Base-by-base conservation (phyloP, 2,113 vertebrate species). In the Phalacrocorax brasilianus region DNA sequence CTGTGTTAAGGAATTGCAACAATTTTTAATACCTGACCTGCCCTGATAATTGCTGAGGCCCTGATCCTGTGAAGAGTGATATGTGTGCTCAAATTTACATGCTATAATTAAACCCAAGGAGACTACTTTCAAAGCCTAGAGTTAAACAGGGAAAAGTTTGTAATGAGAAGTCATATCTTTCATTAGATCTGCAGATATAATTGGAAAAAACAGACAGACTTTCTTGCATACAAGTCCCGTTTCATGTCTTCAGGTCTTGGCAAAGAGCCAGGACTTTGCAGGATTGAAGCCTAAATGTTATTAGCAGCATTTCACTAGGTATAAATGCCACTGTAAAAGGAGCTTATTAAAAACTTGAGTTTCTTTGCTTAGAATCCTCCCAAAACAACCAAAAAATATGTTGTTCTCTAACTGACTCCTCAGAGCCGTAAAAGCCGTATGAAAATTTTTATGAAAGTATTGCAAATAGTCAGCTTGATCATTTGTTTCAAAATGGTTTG, bases 31-130 rank as follows among this genome's bases (percentile, higher is more conserved):
- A 89, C 58, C 84, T 95, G 87, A 76, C 87, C 77, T 88, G 74
- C 81, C 86, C 89, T 68, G 50, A 23, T 89, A 94, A 88, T 70
- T 83, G 50, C 42, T 0, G 1, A 62, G 70, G 80, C 92, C 94
- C 86, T 82, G 77, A 92, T 95, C 84, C 73, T 79, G 77, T 28
- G 52, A 92, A 91, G 55, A 87, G 59, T 4, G 0, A 33, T 91
- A 47, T 44, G 55, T 66, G 66, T 59, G 84, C 91, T 92, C 71
- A 89, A 93, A 95, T 97, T 97, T 97, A 96, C 95, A 95, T 95
- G 84, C 89, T 95, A 52, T 97, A 97, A 95, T 97, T 96, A 97
- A 96, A 95, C 95, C 96, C 94, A 96, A 89, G 73, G 95, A 97
- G 96, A 97, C 92, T 95, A 85, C 77, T 95, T 96, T 93, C 87